phyloP scores from a whole-genome alignment of 2,888 invertebrate species.

The Trichacis sp. region DNA sequence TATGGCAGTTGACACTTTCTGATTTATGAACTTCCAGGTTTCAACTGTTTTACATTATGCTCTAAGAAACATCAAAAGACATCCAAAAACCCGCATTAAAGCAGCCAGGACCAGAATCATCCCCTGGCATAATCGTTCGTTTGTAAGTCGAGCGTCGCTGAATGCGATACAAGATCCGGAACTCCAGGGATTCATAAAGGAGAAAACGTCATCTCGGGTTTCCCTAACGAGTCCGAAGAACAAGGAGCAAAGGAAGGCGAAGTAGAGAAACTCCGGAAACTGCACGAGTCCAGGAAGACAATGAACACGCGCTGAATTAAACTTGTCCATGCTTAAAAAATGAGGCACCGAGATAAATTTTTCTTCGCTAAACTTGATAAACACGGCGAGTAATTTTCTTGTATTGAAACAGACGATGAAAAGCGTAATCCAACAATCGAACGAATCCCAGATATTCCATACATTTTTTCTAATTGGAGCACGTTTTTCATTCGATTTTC shows the following conservation, averaged over 20 bases:
- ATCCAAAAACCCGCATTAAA: background rate
- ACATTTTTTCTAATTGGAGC: background rate
- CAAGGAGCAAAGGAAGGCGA: conserved; percentile 20
- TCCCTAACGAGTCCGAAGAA: conserved; percentile 19
- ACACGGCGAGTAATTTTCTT: background rate
- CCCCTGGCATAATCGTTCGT: conserved; percentile 2
- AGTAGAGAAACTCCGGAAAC: conserved; percentile 19
- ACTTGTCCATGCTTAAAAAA: conserved; percentile 22
- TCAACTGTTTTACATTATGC: too few relatives aligned
- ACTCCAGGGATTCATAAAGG: conserved; percentile 1
- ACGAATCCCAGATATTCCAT: background rate
- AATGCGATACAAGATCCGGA: background rate
- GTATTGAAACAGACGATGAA: background rate
- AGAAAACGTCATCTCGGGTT: conserved; percentile 14
- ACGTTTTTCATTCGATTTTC: conserved; percentile 1
- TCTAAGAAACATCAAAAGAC: conserved; percentile 2
- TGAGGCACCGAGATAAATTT: background rate
- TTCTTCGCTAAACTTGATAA: background rate
- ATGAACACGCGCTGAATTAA: conserved; percentile 22
- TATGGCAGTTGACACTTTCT: background rate
- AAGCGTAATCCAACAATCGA: background rate
- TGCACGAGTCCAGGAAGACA: conserved; percentile 12
- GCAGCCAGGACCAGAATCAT: conserved; percentile 4
- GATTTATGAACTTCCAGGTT: too few relatives aligned
- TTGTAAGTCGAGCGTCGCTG: background rate